These are phyloP conservation scores for Biston betularia DNA, from an alignment of 2,888 invertebrate species.

Conservation along the genomic window DNA sequence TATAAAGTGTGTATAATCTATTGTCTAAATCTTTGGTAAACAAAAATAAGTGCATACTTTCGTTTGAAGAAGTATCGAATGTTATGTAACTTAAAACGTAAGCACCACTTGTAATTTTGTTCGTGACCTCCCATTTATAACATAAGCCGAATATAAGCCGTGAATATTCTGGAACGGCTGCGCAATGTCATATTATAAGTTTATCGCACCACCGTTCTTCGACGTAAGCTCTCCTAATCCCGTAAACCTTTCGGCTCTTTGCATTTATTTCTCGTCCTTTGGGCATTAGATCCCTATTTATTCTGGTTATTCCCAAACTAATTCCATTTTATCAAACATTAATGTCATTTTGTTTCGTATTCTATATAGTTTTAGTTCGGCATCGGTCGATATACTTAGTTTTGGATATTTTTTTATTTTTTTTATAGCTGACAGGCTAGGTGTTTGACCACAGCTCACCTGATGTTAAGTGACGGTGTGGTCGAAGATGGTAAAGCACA, in stretches of 20 bases:
- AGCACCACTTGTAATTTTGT: conserved; percentile 27
- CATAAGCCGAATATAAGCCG: conserved; percentile 40
- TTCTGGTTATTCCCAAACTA: conserved; percentile 32
- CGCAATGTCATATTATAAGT: conserved; percentile 46
- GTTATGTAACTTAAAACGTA: conserved; percentile 11
- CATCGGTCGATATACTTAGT: neutral
- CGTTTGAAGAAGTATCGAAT: too few relatives aligned
- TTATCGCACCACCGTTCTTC: conserved; percentile 45
- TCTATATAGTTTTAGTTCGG: conserved; percentile 5
- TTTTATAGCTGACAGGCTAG: too few relatives aligned
- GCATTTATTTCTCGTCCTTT: conserved; percentile 46
- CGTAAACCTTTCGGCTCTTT: conserved; percentile 48
- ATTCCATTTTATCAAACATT: conserved; percentile 29
- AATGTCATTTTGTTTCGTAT: conserved; percentile 26
- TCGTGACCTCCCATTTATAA: conserved; percentile 37
- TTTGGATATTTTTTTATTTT: neutral
- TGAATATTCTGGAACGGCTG: conserved; percentile 43
- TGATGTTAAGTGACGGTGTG: too few relatives aligned
- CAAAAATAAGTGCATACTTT: too few relatives aligned
- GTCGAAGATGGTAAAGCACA: too few relatives aligned
- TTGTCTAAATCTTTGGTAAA: too few relatives aligned
- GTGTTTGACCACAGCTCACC: too few relatives aligned
- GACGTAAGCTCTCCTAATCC: conserved; percentile 51
- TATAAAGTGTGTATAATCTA: too few relatives aligned
- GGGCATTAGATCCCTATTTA: conserved; percentile 38